Percentiles rank a stretch among this genome's conserved stretches.
Evolutionary conservation across 2,113 vertebrate genomes (phyloP).

Genomic region (Condylura cristata): DNA sequence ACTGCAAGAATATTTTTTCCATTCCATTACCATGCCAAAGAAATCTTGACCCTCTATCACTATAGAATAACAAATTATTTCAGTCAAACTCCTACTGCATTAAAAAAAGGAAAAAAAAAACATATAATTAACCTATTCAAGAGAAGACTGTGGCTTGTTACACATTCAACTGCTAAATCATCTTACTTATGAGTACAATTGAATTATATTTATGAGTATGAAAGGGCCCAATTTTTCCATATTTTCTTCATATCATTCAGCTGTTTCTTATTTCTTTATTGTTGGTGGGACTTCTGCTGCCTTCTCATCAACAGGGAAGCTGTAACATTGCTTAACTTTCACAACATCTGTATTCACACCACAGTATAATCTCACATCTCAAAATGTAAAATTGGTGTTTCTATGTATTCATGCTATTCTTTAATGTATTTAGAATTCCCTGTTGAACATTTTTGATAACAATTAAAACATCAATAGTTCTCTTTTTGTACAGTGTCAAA

Average conservation of each 20-base stretch:
- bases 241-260: neutral
- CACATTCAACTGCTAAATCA: neutral
- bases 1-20: neutral
- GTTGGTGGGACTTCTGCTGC: neutral
- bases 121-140: neutral
- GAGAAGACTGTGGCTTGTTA: neutral
- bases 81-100: neutral
- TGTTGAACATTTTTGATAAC: constrained; percentile 67
- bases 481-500: constrained; percentile 72
- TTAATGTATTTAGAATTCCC: constrained; percentile 75
- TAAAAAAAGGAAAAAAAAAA: neutral
- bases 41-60: neutral
- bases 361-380: neutral
- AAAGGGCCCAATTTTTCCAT: neutral
- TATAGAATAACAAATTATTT: constrained; percentile 23
- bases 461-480: constrained; percentile 73
- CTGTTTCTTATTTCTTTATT: neutral
- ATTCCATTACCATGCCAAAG: neutral
- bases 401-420: constrained; percentile 61
- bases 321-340: constrained; percentile 36
- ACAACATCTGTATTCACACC: neutral
- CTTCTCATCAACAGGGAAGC: neutral
- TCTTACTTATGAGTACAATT: neutral
- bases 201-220: neutral
- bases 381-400: constrained; percentile 14